phyloP scores from a whole-genome alignment of 2,113 vertebrate genomes.

The Diadophis punctatus region DNA sequence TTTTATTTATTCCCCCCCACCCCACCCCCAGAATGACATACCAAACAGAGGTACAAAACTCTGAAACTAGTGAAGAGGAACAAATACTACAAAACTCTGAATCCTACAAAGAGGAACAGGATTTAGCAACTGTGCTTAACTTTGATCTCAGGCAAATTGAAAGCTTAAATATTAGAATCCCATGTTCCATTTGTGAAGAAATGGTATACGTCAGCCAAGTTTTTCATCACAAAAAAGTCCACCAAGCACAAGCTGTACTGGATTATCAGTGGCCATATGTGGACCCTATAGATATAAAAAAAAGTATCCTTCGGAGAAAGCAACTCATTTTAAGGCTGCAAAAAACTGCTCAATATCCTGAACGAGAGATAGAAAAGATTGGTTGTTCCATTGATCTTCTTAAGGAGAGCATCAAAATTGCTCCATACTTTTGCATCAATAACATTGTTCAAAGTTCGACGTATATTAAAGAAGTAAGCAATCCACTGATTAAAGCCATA shows the following conservation, averaged over 20 bases:
- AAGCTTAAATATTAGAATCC: not conserved
- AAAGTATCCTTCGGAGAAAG: slow-evolving; percentile 32
- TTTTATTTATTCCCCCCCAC: slow-evolving; percentile 17
- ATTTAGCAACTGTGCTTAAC: not conserved
- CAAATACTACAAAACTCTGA: not conserved
- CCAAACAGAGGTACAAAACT: slow-evolving; percentile 11
- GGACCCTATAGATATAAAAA: not conserved
- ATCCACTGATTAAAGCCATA: slow-evolving; percentile 55
- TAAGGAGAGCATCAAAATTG: slow-evolving; percentile 7
- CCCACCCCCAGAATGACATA: slow-evolving; percentile 42
- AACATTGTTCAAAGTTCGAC: not conserved
- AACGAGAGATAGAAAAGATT: slow-evolving; percentile 42
- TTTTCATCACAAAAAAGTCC: slow-evolving; percentile 57
- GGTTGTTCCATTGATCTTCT: slow-evolving; percentile 59
- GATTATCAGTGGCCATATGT: not conserved
- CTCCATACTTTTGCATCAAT: not conserved
- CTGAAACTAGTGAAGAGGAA: not conserved
- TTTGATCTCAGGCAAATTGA: accelerated
- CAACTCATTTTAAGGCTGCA: slow-evolving; percentile 39
- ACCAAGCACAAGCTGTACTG: slow-evolving; percentile 46
- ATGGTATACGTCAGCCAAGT: not conserved
- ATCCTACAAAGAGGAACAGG: not conserved
- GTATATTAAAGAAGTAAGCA: slow-evolving; percentile 20
- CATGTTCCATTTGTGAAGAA: slow-evolving; percentile 56
- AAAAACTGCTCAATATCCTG: slow-evolving; percentile 29